These are phyloP conservation scores for Menidia menidia DNA, from an alignment of 2,797 vertebrate species.

Conservation along the genomic window DNA sequence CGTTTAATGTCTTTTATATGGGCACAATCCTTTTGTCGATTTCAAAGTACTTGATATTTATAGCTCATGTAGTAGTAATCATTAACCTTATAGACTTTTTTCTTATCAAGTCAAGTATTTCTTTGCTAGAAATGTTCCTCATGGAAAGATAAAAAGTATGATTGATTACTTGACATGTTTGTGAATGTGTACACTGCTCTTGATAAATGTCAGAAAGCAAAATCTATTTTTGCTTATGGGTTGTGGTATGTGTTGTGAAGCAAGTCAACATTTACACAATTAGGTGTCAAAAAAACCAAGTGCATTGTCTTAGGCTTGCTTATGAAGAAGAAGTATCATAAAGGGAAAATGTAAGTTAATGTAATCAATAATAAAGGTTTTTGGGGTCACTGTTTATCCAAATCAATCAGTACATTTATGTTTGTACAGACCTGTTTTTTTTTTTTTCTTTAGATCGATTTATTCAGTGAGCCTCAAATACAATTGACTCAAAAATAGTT, in stretches of 20 bases:
- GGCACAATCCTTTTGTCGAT: too few species aligned
- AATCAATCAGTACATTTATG: background rate
- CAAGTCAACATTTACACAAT: background rate
- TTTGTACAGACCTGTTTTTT: background rate
- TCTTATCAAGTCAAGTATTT: background rate
- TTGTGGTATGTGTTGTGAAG: background rate
- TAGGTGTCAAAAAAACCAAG: background rate
- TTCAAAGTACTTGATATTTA: too few species aligned
- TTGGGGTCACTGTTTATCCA: background rate
- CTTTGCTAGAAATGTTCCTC: background rate
- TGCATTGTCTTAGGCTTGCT: background rate
- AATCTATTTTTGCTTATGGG: background rate
- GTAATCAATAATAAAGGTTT: constrained; percentile 45
- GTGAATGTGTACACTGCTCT: background rate
- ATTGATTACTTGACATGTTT: constrained; percentile 8
- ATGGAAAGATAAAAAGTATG: constrained; percentile 1
- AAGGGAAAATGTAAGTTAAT: constrained; percentile 38
- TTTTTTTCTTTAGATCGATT: background rate
- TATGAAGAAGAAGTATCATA: constrained; percentile 1
- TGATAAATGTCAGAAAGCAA: background rate
- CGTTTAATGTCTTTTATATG: constrained; percentile 5
- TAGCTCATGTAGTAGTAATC: background rate
- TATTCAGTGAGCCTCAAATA: too few species aligned
- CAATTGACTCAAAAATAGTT: too few species aligned
- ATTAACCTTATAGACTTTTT: background rate